These are phyloP conservation scores for Pseudomugil gertrudae DNA, from an alignment of 2,797 vertebrate genomes.

Conservation along the genomic window DNA sequence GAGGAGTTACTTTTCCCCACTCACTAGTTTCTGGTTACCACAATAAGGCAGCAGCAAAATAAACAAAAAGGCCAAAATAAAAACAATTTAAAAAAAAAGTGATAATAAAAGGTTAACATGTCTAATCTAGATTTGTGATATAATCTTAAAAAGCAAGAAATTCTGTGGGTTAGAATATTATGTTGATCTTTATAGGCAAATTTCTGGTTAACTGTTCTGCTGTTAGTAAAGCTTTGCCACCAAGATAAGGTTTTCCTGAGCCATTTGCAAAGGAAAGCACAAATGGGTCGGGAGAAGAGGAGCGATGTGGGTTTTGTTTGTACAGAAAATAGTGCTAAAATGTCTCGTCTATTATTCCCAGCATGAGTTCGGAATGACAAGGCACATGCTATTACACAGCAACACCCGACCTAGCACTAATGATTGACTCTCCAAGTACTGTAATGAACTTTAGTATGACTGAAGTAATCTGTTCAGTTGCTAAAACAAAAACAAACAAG, in stretches of 20 bases:
- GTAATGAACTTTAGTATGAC: constrained; percentile 55
- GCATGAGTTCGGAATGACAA: constrained; percentile 66
- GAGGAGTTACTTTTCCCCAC: constrained; percentile 29
- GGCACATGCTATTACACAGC: constrained; percentile 76
- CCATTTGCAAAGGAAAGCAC: constrained; percentile 47
- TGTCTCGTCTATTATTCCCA: constrained; percentile 51
- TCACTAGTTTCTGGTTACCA: constrained; percentile 66
- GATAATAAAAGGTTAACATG: constrained; percentile 28
- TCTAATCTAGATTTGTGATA: constrained; percentile 40
- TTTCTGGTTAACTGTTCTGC: constrained; percentile 61
- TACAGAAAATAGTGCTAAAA: constrained; percentile 49
- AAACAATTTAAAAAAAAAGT: constrained; percentile 38
- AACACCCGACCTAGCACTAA: constrained; percentile 54
- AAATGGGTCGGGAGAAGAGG: constrained; percentile 47
- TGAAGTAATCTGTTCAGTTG: constrained; percentile 42
- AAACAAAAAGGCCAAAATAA: constrained; percentile 58
- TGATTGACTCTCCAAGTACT: constrained; percentile 46
- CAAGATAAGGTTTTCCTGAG: constrained; percentile 59
- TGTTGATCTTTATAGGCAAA: constrained; percentile 63
- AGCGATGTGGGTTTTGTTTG: constrained; percentile 33
- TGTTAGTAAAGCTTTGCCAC: constrained; percentile 79
- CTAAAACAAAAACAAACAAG: constrained; percentile 46
- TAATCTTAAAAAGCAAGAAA: constrained; percentile 44
- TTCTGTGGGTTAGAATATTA: constrained; percentile 48
- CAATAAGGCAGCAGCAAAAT: constrained; percentile 66